Evolutionary conservation across 2,113 vertebrate species (phyloP), one percentile per base, ranked within the genome.

Genomic region (Vimba vimba): DNA sequence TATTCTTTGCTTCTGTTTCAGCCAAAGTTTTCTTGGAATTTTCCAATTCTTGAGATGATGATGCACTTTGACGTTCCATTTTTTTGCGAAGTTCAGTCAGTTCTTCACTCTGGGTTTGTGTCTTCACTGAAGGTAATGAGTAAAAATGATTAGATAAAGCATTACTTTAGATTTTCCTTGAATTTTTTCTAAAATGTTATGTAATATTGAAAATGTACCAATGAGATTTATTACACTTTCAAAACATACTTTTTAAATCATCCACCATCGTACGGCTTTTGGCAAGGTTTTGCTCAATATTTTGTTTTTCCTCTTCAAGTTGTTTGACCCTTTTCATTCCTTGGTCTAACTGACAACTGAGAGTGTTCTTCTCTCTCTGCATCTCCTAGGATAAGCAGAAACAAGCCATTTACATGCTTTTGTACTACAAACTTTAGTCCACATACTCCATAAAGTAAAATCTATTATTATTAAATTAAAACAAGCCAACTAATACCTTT

Each of bases 261-360:
- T 97, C 96, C 2, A 93, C 90, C 82, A 94, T 91, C 59, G 85
- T 92, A 86, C 96, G 95, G 78, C 91, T 96, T 87, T 95, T 93
- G 73, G 94, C 95, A 86, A 97, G 87, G 88, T 87, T 94, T 69
- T 95, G 93, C 69, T 94, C 95, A 27, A 85, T 80, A 0, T 21
- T 92, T 89, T 89, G 94, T 50, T 96, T 93, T 79, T 99, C 96
- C 11, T 96, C 96, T 89, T 97, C 95, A 84, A 97, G 90, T 64
- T 94, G 94, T 90, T 84, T 90, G 71, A 94, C 87, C 68, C 94
- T 93, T 88, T 89, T 93, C 30, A 33, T 85, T 84, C 93, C 96
- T 87, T 97, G 94, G 87, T 97, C 93, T 85, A 95, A 89, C 69
- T 97, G 95, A 73, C 91, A 92, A 27, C 87, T 86, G 6, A 94